Evolutionary conservation across 2,888 invertebrate genomes (phyloP).

Genomic region (Phengaris alcon): DNA sequence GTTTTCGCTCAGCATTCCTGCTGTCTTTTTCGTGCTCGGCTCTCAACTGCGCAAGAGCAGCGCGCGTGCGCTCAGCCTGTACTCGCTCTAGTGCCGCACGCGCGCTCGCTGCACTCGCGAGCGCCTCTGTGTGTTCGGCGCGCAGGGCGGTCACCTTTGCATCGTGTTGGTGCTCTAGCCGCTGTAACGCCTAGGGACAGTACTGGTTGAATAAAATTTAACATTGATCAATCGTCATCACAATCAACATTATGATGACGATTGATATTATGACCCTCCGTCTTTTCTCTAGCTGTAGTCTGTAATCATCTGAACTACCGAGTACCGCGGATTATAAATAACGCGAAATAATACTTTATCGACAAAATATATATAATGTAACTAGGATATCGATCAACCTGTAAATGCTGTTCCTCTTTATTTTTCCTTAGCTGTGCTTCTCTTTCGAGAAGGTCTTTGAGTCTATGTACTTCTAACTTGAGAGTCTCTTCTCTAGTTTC

Average conservation of each 20-base stretch:
- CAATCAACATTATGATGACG: too few species aligned
- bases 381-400: slow-evolving; percentile 44
- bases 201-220: too few species aligned
- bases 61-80: slow-evolving; percentile 61
- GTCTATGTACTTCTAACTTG: slow-evolving; percentile 62
- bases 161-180: slow-evolving; percentile 54
- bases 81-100: slow-evolving; percentile 55
- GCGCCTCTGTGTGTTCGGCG: slow-evolving; percentile 51
- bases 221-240: too few species aligned
- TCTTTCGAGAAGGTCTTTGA: slow-evolving; percentile 72
- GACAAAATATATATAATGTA: too few species aligned
- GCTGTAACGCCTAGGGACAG: slow-evolving; percentile 52
- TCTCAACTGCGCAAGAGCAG: slow-evolving; percentile 59
- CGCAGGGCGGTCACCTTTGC: slow-evolving; percentile 48
- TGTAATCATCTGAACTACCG: too few species aligned
- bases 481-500: slow-evolving; percentile 76
- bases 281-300: too few species aligned
- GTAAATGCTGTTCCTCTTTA: slow-evolving; percentile 57
- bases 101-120: slow-evolving; percentile 47
- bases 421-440: slow-evolving; percentile 63
- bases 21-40: slow-evolving; percentile 57
- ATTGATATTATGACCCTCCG: too few species aligned
- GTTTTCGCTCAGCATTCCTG: slow-evolving; percentile 59
- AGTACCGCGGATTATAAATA: too few species aligned
- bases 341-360: too few species aligned